These are phyloP conservation scores for Graphium colonna DNA, from an alignment of 2,888 invertebrate genomes.

Conservation along the genomic window DNA sequence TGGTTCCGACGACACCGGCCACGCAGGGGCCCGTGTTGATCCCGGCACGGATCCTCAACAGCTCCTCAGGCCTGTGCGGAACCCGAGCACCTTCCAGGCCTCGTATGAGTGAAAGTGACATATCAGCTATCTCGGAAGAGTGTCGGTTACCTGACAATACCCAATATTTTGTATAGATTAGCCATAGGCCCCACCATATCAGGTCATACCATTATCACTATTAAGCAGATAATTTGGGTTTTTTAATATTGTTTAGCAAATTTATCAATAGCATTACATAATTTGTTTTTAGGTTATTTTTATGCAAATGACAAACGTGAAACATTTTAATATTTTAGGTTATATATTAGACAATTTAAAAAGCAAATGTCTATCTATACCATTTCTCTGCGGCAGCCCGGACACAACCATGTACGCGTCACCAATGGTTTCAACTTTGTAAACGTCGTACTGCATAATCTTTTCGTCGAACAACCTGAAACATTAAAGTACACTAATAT, in stretches of 20 bases:
- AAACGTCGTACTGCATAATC: constrained; percentile 85
- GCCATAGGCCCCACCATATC: no score
- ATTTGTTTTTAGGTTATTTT: no score
- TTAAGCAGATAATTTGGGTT: no score
- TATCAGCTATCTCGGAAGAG: constrained; percentile 81
- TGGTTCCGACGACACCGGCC: constrained; percentile 82
- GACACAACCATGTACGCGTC: constrained; percentile 83
- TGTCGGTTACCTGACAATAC: constrained; percentile 77
- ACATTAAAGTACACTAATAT: background rate
- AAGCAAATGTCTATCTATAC: constrained; percentile 43
- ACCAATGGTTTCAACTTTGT: constrained; percentile 85
- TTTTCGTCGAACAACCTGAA: constrained; percentile 83
- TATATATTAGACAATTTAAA: no score
- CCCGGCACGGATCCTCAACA: constrained; percentile 76
- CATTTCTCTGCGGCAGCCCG: constrained; percentile 78
- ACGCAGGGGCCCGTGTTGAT: constrained; percentile 84
- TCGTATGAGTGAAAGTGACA: constrained; percentile 78
- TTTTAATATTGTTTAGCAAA: no score
- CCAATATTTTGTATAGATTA: no score
- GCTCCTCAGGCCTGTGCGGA: constrained; percentile 72
- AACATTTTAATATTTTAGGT: no score
- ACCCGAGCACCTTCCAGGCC: constrained; percentile 75
- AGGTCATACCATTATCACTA: no score
- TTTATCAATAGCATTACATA: no score
- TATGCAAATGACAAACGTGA: no score